A percentile compares a stretch with the other conserved stretches of the same genome.
Evolutionary conservation across 2,113 vertebrate species (phyloP).

Genomic region (Barbus barbus): DNA sequence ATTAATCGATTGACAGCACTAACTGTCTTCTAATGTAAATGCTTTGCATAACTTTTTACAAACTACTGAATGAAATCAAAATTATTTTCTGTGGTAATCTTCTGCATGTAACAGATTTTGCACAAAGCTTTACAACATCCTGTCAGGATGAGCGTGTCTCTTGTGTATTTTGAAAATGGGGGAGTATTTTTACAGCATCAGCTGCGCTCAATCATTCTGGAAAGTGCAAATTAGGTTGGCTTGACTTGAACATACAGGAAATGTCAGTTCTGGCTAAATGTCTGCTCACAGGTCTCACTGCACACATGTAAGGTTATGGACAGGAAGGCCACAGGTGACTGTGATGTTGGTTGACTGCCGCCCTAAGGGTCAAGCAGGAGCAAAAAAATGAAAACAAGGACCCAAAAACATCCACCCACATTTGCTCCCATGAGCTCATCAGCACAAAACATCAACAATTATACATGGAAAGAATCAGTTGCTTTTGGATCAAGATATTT

Average conservation of each 20-base stretch:
- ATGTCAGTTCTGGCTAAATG: background rate
- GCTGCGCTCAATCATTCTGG: background rate
- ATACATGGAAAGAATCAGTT: constrained; percentile 40
- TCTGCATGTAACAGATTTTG: background rate
- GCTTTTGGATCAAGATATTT: background rate
- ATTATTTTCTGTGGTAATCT: background rate
- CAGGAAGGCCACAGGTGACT: constrained; percentile 28
- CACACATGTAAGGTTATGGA: constrained; percentile 42
- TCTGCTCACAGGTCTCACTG: constrained; percentile 25
- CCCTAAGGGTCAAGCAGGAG: constrained; percentile 20
- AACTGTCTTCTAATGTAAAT: too few species aligned
- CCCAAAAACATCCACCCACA: constrained; percentile 18
- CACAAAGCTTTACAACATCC: background rate
- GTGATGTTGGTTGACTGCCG: background rate
- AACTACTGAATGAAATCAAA: background rate
- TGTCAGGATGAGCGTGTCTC: background rate
- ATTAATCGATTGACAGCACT: too few species aligned
- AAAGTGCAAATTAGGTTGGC: background rate
- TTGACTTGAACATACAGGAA: constrained; percentile 19
- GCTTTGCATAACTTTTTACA: background rate
- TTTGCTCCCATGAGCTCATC: constrained; percentile 1
- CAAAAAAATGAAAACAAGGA: constrained; percentile 34
- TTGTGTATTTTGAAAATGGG: background rate
- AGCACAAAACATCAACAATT: background rate
- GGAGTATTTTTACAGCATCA: background rate